Base-by-base conservation (phyloP, 2,888 invertebrate species). In the Onchidella celtica region DNA sequence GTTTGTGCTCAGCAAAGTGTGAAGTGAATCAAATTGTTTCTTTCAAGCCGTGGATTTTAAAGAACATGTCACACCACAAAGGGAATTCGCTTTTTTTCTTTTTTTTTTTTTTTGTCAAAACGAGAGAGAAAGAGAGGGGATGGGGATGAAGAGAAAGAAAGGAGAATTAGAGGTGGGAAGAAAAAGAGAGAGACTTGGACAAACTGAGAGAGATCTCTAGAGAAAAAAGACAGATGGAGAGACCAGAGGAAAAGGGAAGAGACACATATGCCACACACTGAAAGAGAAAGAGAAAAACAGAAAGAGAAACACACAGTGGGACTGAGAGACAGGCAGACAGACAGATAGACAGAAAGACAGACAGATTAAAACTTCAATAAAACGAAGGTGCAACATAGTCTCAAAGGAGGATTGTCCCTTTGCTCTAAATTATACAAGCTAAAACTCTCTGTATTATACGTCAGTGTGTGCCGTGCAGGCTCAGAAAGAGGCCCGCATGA, bases 321-420 rank as follows among this genome's bases (percentile, higher is more conserved):
- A 38, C 32, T 21, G 17, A 47, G 47, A n/a, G n/a, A 57, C 36
- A 68, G 55, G 38, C 24, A 78, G 57, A 78, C 57, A 78, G 68
- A 57, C 57, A 69, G 78, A 69, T 36, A 69, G 78, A 69, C 57
- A 78, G 78, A 69, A 34, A 78, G 78, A 69, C 68, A 77, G 77
- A 66, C 47, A 77, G 68, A 77, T 29, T 65, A 32, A 76, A 27
- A n/a, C n/a, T n/a, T n/a, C n/a, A n/a, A n/a, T n/a, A n/a, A n/a
- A n/a, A n/a, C n/a, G n/a, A n/a, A n/a, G n/a, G n/a, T n/a, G n/a
- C n/a, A n/a, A n/a, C n/a, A n/a, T n/a, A n/a, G n/a, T n/a, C n/a
- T n/a, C n/a, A n/a, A n/a, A n/a, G n/a, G n/a, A n/a, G n/a, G n/a
- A n/a, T n/a, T n/a, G n/a, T n/a, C n/a, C n/a, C n/a, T n/a, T n/a